These are phyloP conservation scores for Dissostichus mawsoni DNA, from an alignment of 2,113 vertebrate species.

Conservation along the genomic window DNA sequence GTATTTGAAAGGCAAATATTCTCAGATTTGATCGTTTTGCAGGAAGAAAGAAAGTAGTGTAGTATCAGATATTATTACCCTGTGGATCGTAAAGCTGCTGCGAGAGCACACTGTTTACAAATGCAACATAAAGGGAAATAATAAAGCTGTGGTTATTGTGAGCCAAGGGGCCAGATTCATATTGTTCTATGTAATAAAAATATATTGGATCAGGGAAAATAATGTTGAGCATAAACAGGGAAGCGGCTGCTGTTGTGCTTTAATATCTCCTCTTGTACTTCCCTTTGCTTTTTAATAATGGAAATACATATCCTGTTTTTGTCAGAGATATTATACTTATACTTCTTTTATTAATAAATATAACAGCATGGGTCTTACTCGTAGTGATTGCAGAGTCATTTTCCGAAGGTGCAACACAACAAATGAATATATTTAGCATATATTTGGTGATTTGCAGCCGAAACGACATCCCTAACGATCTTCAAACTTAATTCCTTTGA, in stretches of 20 bases:
- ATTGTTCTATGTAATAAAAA: conserved; percentile 3
- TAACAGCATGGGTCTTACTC: background rate
- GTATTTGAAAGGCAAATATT: background rate
- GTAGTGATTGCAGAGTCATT: background rate
- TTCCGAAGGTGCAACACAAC: background rate
- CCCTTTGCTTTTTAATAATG: background rate
- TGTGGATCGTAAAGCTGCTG: background rate
- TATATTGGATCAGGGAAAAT: background rate
- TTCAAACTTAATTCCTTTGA: too few relatives aligned
- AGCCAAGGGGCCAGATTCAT: too few relatives aligned
- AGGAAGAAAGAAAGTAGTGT: too few relatives aligned
- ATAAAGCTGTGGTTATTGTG: background rate
- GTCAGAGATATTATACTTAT: too few relatives aligned
- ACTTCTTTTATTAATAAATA: background rate
- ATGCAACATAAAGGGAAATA: background rate
- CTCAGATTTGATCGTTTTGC: background rate
- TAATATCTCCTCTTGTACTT: background rate
- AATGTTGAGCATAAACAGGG: background rate
- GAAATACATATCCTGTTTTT: background rate
- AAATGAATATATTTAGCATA: background rate
- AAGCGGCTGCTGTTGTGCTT: background rate
- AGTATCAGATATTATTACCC: too few relatives aligned
- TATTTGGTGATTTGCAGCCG: background rate
- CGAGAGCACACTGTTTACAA: background rate
- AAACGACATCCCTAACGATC: too few relatives aligned